These are phyloP conservation scores for Schizopygopsis malacanthus DNA, from an alignment of 2,797 vertebrate genomes.

Conservation along the genomic window DNA sequence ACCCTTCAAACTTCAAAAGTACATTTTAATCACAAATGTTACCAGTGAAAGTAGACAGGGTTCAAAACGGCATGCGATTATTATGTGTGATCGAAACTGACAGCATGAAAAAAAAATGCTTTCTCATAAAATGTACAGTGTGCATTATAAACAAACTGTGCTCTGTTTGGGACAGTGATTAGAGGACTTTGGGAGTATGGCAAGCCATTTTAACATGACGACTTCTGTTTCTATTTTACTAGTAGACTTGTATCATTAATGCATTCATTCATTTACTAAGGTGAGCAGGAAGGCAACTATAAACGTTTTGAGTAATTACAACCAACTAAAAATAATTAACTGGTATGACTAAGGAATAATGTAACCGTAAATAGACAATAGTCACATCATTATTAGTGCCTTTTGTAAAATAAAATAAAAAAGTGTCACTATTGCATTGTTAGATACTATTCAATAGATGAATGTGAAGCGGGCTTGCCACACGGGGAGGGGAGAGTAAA, in stretches of 20 bases:
- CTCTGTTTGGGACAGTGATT: slow-evolving; percentile 33
- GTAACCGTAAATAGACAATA: neutral
- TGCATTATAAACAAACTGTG: neutral
- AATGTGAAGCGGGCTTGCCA: neutral
- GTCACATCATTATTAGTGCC: neutral
- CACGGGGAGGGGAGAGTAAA: slow-evolving; percentile 42
- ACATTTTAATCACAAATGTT: neutral
- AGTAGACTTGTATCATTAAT: neutral
- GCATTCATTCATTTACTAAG: neutral
- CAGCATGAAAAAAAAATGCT: neutral
- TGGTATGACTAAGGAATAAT: neutral
- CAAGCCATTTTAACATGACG: neutral
- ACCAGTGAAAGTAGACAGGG: neutral
- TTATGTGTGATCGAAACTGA: neutral
- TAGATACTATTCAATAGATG: neutral
- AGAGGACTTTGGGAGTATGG: slow-evolving; percentile 5
- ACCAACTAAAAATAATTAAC: neutral
- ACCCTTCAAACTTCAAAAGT: neutral
- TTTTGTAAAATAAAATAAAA: neutral
- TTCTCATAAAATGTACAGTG: neutral
- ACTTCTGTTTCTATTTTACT: neutral
- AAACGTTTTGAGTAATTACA: neutral
- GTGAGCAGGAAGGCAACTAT: neutral
- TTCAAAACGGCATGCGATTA: neutral
- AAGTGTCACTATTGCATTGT: neutral